phyloP scores from a whole-genome alignment of 2,113 vertebrate genomes.

The Ellobius talpinus region DNA sequence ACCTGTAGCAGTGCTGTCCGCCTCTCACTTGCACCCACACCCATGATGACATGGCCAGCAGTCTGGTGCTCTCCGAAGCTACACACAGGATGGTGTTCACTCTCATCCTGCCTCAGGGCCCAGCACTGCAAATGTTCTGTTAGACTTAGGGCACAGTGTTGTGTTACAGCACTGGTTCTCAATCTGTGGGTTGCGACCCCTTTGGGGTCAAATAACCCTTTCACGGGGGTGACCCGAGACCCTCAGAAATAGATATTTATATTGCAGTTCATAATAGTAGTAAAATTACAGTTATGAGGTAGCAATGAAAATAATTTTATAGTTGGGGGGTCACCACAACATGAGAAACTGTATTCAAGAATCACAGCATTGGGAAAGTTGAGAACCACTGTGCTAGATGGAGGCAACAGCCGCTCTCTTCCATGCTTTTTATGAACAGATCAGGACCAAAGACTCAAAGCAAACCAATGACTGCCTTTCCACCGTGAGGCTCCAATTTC shows the following conservation, averaged over 20 bases:
- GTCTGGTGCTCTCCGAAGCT: constrained; percentile 48
- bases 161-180: background rate
- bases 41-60: background rate
- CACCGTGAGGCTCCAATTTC: constrained; percentile 15
- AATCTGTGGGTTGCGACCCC: background rate
- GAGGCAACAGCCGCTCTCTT: constrained; percentile 1
- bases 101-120: background rate
- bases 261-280: background rate
- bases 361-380: background rate
- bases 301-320: background rate
- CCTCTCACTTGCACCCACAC: constrained; percentile 78
- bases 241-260: background rate
- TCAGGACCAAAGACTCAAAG: constrained; percentile 72
- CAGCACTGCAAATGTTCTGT: background rate
- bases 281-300: background rate
- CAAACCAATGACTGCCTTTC: constrained; percentile 67
- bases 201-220: background rate
- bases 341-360: background rate
- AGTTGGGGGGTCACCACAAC: background rate
- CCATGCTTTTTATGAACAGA: constrained; percentile 54
- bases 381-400: background rate
- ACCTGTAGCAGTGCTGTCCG: constrained; percentile 80
- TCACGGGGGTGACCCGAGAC: background rate
- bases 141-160: background rate
- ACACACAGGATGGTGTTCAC: constrained; percentile 54